Base-by-base conservation (phyloP, 2,888 invertebrate species). In the Apantesis nais region DNA sequence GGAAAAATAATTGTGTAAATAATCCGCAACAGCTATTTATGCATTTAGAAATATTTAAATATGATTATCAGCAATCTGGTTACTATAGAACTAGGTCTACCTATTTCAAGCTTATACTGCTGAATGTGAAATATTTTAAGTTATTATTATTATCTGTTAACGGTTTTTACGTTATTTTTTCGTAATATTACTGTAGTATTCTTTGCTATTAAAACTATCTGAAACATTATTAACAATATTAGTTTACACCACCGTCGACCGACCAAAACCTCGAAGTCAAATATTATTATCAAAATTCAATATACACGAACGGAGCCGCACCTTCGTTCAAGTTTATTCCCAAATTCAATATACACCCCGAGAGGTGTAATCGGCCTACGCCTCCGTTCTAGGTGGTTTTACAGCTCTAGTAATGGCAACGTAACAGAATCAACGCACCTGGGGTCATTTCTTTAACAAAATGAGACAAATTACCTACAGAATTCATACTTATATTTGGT, bases 391-490 rank as follows among this genome's bases (percentile, higher is more conserved):
- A 58, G 31, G 16, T 25, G 11, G 14, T 62, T 48, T 34, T 37
- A 58, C 5, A 19, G 25, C 55, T n/a, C 34, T 22, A 29, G n/a
- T 58, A 58, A 66, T 19, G 19, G 12, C 29, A 12, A 25, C 0
- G n/a, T 55, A 66, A 66, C n/a, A 37, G 25, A 39, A 58, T 37
- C 37, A 25, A 11, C 34, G 29, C 66, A 66, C 39, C 66, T 66
- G 66, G 16, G 58, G 11, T 22, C 55, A 25, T 39, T 25, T 16
- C 58, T 11, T 58, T 39, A 66, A 66, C 12, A 39, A 19, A 2
- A 66, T 66, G 66, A 25, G 31, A 58, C 25, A 14, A 39, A 34
- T 12, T 34, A 14, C 12, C 14, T 52, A 16, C 37, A 34, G 58
- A 55, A 29, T 16, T 7, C 25, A 22, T 34, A 34, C 34, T 34